Evolutionary conservation across 2,113 vertebrate species (phyloP), one percentile per base, ranked within the genome.

Genomic region (Halichoeres trimaculatus): DNA sequence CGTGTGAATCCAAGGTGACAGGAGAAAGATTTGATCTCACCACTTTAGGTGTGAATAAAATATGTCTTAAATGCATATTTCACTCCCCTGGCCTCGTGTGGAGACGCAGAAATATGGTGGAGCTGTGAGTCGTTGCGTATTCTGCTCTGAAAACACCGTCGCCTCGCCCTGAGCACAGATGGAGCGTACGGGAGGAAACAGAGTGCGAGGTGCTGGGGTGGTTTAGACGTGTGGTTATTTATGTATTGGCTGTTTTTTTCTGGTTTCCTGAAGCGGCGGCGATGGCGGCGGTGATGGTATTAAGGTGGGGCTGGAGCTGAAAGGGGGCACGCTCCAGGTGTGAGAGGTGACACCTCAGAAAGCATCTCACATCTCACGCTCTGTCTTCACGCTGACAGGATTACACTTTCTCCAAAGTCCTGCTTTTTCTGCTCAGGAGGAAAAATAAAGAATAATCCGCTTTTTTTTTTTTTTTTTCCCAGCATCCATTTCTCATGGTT

Each of bases 61-160:
- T 64, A 84, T 87, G 68, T 83, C 65, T 67, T 30, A 76, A 70
- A 70, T 84, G 58, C 57, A 83, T 76, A 83, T 84, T 87, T 83
- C n/a, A 58, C 51, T 70, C 43, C 2, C 1, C 43, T 38, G 24
- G 13, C 43, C 74, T 35, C 35, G 59, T 78, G 82, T 76, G 84
- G 81, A 57, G 63, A 64, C 24, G 80, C 80, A 78, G 64, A 76
- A 84, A 77, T 64, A 17, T 53, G 80, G 54, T 55, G 59, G 30
- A 30, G 52, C 35, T 5, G 40, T 26, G 34, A 63, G 63, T 85
- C 55, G 48, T 71, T 80, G 70, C 63, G 60, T 62, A 70, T 71
- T 78, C 72, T 61, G 65, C 66, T 55, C 57, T 30, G 34, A 30
- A 70, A 47, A 41, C 30, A 74, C 20, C 24, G 12, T 8, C 45